A percentile compares a stretch with the other conserved stretches of the same genome.
These are phyloP conservation scores for Cardiocondyla obscurior DNA, from an alignment of 1,140 invertebrate species.

Conservation along the genomic window DNA sequence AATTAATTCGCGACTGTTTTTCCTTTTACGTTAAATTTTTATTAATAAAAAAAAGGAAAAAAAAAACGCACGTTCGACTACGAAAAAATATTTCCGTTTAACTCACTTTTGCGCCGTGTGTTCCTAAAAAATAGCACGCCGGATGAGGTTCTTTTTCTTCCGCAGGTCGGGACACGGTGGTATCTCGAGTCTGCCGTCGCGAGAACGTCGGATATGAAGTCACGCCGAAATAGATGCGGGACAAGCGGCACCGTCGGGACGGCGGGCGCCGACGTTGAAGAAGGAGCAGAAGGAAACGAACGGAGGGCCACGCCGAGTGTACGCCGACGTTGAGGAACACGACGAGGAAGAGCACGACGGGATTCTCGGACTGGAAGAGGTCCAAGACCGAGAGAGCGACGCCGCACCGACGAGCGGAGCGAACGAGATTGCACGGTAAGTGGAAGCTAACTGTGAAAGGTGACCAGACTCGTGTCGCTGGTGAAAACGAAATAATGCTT, in stretches of 20 bases:
- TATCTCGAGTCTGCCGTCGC: constrained; percentile 26
- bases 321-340: constrained; percentile 61
- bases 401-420: constrained; percentile 1
- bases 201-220: background rate
- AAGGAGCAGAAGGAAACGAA: constrained; percentile 48
- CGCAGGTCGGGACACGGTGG: constrained; percentile 50
- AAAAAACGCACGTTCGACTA: too few relatives aligned
- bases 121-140: background rate
- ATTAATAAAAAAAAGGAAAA: too few relatives aligned
- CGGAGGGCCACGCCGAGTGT: constrained; percentile 68
- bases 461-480: background rate
- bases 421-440: constrained; percentile 8
- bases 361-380: constrained; percentile 71
- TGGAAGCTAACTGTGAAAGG: background rate
- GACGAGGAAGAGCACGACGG: background rate
- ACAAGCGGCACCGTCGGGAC: constrained; percentile 64
- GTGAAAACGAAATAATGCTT: background rate
- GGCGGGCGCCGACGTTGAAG: constrained; percentile 39
- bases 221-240: constrained; percentile 75
- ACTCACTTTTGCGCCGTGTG: background rate
- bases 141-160: constrained; percentile 31
- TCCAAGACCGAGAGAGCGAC: constrained; percentile 71
- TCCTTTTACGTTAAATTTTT: too few relatives aligned
- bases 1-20: too few relatives aligned
- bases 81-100: background rate